A percentile compares a stretch with the other conserved stretches of the same genome.
phyloP scores from a whole-genome alignment of 2,888 invertebrate species.

The Oxytorus armatus region DNA sequence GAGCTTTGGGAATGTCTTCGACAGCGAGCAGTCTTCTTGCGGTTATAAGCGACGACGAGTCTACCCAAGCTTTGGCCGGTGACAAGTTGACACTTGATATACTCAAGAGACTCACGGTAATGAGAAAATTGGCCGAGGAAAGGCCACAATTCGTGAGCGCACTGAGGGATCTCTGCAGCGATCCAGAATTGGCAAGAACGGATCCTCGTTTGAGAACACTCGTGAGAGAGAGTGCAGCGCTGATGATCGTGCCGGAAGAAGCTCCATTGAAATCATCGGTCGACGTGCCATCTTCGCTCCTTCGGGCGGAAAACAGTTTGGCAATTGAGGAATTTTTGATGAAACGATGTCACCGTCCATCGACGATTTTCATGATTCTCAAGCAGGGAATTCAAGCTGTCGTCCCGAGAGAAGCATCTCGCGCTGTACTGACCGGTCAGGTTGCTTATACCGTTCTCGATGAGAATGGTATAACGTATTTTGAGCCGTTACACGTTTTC shows the following conservation, averaged over 20 bases:
- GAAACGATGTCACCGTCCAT: slow-evolving; percentile 86
- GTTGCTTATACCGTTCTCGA: slow-evolving; percentile 91
- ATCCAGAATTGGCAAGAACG: slow-evolving; percentile 88
- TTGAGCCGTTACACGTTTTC: slow-evolving; percentile 91
- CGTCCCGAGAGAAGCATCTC: slow-evolving; percentile 90
- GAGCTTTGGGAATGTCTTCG: slow-evolving; percentile 88
- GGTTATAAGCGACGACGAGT: slow-evolving; percentile 86
- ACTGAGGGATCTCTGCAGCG: slow-evolving; percentile 87
- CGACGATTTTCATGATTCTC: slow-evolving; percentile 88
- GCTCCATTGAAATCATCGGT: slow-evolving; percentile 87
- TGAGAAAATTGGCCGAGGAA: slow-evolving; percentile 89
- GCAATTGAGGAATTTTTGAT: slow-evolving; percentile 91
- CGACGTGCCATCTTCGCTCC: slow-evolving; percentile 89
- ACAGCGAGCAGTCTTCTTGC: slow-evolving; percentile 87
- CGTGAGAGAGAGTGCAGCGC: slow-evolving; percentile 90
- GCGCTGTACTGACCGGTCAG: slow-evolving; percentile 90
- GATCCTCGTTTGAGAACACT: slow-evolving; percentile 90
- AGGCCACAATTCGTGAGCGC: slow-evolving; percentile 88
- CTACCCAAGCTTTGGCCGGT: slow-evolving; percentile 86
- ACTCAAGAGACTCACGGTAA: slow-evolving; percentile 89
- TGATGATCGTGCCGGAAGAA: slow-evolving; percentile 89
- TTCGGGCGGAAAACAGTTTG: slow-evolving; percentile 89
- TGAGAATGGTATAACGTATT: slow-evolving; percentile 90
- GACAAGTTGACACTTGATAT: slow-evolving; percentile 88
- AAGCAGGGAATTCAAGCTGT: slow-evolving; percentile 91